phyloP scores from a whole-genome alignment of 2,888 invertebrate species.

The Ashinkailepas kermadecensis region DNA sequence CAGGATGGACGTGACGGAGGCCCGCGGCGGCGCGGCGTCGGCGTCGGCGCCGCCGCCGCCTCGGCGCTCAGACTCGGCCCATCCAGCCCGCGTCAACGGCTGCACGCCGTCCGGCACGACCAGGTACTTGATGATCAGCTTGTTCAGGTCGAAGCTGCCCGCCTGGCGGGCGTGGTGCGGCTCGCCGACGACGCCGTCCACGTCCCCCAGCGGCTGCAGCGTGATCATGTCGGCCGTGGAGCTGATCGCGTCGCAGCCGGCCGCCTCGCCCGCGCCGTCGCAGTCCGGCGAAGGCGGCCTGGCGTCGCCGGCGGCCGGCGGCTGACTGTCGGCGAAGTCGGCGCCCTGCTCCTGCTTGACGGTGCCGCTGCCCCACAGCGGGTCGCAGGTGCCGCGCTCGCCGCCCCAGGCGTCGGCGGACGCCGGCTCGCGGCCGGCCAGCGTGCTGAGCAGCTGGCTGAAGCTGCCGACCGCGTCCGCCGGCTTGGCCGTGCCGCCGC shows the following conservation, averaged over 20 bases:
- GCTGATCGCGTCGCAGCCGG: background rate
- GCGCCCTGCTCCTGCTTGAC: background rate
- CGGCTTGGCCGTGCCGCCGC: background rate
- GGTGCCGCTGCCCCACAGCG: background rate
- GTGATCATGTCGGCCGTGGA: background rate
- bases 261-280: background rate
- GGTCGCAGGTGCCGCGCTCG: background rate
- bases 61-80: background rate
- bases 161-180: no score
- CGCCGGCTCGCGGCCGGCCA: background rate
- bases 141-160: background rate
- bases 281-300: background rate
- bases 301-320: background rate
- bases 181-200: background rate
- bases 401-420: no score
- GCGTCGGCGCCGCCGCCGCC: no score
- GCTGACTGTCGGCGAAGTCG: background rate
- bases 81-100: background rate
- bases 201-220: background rate
- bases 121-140: slow-evolving; percentile 2
- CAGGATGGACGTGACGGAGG: slow-evolving; percentile 29
- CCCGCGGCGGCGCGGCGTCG: background rate
- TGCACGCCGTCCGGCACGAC: background rate
- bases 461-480: background rate
- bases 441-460: background rate